These are phyloP conservation scores for Gambelia wislizenii DNA, from an alignment of 2,797 vertebrate species.

Conservation along the genomic window DNA sequence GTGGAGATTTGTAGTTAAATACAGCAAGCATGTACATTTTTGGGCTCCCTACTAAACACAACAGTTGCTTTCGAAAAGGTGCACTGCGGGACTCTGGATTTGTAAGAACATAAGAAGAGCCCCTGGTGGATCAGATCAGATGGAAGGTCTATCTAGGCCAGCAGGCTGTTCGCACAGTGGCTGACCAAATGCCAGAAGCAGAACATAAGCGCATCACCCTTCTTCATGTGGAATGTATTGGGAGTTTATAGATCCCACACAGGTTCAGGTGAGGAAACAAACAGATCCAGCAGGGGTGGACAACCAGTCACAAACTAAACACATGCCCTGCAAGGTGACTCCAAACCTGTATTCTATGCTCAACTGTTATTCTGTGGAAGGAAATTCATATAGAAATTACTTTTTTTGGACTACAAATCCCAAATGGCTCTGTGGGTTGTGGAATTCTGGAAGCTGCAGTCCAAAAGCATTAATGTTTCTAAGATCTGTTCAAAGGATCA, in stretches of 20 bases:
- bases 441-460: too few species aligned
- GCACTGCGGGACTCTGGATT: neutral
- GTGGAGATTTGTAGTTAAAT: constrained; percentile 20
- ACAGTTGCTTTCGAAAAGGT: neutral
- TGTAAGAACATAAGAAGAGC: neutral
- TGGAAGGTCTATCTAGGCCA: neutral
- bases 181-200: neutral
- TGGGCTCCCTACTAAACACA: too few species aligned
- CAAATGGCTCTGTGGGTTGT: too few species aligned
- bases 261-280: neutral
- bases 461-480: too few species aligned
- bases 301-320: neutral
- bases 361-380: neutral
- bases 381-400: neutral
- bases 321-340: too few species aligned
- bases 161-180: neutral
- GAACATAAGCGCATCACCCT: neutral
- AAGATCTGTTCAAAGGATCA: neutral
- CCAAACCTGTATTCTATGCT: neutral
- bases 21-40: neutral
- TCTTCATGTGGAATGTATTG: neutral
- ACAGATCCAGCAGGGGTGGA: neutral
- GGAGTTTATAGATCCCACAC: neutral
- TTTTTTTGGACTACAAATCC: too few species aligned
- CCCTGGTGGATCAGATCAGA: neutral